phyloP scores from a whole-genome alignment of 2,113 vertebrate genomes.

The Antechinus stuartii region DNA sequence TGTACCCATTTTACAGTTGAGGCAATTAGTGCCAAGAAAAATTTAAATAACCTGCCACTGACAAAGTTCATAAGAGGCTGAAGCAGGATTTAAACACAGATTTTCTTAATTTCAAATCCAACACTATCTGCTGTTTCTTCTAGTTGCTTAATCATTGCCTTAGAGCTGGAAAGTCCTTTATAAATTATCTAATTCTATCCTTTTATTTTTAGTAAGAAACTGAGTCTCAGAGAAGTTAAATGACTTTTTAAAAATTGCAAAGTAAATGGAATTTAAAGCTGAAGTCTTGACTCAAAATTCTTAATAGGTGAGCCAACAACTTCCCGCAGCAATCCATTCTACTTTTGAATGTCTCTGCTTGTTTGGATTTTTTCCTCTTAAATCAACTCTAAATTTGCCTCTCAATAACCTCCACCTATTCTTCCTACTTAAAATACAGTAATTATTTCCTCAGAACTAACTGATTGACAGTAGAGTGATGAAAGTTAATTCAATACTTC shows the following conservation, averaged over 20 bases:
- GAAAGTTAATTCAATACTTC: neutral
- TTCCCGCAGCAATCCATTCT: neutral
- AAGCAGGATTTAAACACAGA: neutral
- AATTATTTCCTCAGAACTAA: neutral
- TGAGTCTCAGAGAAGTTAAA: neutral
- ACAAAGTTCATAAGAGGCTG: neutral
- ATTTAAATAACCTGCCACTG: neutral
- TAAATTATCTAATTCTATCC: accelerated
- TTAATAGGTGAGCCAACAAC: neutral
- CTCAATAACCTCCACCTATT: neutral
- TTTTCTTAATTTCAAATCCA: neutral
- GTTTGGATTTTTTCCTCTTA: neutral
- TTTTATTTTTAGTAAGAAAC: neutral
- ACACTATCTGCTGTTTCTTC: neutral
- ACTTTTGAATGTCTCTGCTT: neutral
- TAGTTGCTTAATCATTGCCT: neutral
- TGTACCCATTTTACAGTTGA: neutral
- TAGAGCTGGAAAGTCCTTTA: neutral
- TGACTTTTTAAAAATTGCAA: neutral
- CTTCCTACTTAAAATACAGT: neutral
- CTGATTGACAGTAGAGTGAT: neutral
- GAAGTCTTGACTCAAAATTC: neutral
- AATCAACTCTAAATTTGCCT: neutral
- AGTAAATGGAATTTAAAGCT: neutral
- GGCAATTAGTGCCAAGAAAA: neutral